Conservation (phyloP, 2,113 vertebrate genomes). For the Coryphaenoides rupestris region DNA sequence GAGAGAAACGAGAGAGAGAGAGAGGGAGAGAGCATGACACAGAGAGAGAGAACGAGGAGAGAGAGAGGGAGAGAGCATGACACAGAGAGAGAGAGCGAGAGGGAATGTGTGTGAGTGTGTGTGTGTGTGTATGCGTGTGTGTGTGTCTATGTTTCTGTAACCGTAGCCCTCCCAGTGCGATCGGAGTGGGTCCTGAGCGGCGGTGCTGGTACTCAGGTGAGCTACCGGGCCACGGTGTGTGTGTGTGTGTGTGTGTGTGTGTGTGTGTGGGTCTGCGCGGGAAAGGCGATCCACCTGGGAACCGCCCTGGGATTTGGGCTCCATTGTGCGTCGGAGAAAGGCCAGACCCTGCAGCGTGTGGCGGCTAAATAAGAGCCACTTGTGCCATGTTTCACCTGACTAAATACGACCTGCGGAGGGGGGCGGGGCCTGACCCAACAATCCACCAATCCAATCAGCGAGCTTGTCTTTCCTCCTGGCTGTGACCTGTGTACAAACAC, state of each 20-base stretch:
- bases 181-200: constrained; percentile 33
- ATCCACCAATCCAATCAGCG: constrained; percentile 41
- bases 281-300: constrained; percentile 73
- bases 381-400: constrained; percentile 64
- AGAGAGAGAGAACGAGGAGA: too few species aligned
- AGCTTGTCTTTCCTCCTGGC: constrained; percentile 23
- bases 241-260: too few species aligned
- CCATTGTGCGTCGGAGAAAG: constrained; percentile 63
- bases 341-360: constrained; percentile 65
- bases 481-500: constrained; percentile 52
- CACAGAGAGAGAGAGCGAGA: too few species aligned
- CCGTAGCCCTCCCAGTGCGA: constrained; percentile 26
- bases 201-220: constrained; percentile 39
- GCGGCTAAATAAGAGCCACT: constrained; percentile 70
- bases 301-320: constrained; percentile 67
- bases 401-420: constrained; percentile 59
- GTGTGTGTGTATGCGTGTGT: not conserved
- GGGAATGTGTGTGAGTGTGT: not conserved
- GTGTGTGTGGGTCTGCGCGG: too few species aligned
- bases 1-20: too few species aligned
- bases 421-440: constrained; percentile 38
- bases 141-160: constrained; percentile 18
- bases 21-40: too few species aligned
- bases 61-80: too few species aligned
- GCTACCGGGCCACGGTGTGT: constrained; percentile 42